Evolutionary conservation across 1,140 invertebrate genomes (phyloP).

Genomic region (Leptinotarsa texana): DNA sequence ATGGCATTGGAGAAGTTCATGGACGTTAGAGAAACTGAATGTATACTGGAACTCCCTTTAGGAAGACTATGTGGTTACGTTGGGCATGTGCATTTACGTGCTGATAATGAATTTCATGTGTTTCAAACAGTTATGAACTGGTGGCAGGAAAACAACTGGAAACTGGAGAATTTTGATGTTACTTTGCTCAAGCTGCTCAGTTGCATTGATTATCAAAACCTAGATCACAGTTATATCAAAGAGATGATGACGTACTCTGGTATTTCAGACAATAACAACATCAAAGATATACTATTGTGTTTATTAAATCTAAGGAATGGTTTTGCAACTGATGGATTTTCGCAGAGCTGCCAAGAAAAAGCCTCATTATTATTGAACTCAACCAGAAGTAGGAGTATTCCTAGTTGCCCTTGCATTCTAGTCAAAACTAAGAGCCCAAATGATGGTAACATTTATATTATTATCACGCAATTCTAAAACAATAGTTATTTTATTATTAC

Average conservation of each 20-base stretch:
- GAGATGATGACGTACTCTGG: slow-evolving; percentile 45
- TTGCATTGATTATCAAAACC: slow-evolving; percentile 45
- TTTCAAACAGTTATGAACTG: slow-evolving; percentile 47
- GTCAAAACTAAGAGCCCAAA: not conserved
- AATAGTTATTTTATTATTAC: too few relatives aligned
- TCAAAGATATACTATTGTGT: slow-evolving; percentile 39
- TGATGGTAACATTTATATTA: too few relatives aligned
- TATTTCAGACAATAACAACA: slow-evolving; percentile 32
- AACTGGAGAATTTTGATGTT: slow-evolving; percentile 16
- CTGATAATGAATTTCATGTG: slow-evolving; percentile 45
- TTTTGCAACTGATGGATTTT: slow-evolving; percentile 12
- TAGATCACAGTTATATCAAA: slow-evolving; percentile 38
- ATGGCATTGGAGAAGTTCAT: slow-evolving; percentile 45
- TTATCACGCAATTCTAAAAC: too few relatives aligned
- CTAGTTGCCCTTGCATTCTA: slow-evolving; percentile 37
- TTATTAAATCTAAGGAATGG: slow-evolving; percentile 30
- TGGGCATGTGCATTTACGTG: slow-evolving; percentile 41
- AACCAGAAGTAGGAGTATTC: slow-evolving; percentile 26
- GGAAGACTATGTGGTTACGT: slow-evolving; percentile 45
- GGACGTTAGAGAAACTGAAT: slow-evolving; percentile 36
- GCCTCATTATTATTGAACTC: slow-evolving; percentile 23
- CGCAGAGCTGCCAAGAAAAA: slow-evolving; percentile 22
- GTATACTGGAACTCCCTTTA: slow-evolving; percentile 41
- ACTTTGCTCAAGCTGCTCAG: slow-evolving; percentile 38
- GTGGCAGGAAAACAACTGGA: slow-evolving; percentile 44